phyloP scores from a whole-genome alignment of 2,797 vertebrate species.

The Remorina albescens region DNA sequence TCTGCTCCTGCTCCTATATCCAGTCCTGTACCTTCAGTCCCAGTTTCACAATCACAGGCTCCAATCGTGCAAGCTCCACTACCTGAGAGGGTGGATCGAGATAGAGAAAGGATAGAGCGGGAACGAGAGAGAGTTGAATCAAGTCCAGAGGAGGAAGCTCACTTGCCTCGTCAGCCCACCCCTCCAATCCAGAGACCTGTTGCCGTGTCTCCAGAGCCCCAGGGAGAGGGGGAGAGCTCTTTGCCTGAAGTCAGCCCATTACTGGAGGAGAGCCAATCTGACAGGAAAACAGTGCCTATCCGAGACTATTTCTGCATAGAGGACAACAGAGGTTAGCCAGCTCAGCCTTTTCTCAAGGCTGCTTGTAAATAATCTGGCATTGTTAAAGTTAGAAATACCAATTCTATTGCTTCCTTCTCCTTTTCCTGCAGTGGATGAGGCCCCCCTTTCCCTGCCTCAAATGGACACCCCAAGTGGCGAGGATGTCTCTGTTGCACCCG shows the following conservation, averaged over 20 bases:
- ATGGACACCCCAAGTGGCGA: constrained; percentile 79
- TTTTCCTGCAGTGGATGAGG: constrained; percentile 78
- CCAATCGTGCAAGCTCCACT: constrained; percentile 46
- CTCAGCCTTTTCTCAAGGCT: not conserved
- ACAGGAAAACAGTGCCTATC: constrained; percentile 71
- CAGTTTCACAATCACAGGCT: constrained; percentile 60
- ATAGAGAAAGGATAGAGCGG: constrained; percentile 55
- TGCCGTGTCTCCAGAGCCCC: constrained; percentile 60
- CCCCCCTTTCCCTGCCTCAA: constrained; percentile 76
- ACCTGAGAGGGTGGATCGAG: constrained; percentile 55
- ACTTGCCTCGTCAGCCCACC: constrained; percentile 74
- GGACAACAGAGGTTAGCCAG: constrained; percentile 80
- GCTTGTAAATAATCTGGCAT: not conserved
- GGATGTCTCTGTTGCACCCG: constrained; percentile 75
- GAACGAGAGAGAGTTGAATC: constrained; percentile 70
- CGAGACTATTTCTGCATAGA: constrained; percentile 84
- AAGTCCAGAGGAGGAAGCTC: constrained; percentile 73
- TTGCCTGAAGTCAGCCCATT: constrained; percentile 63
- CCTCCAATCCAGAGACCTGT: constrained; percentile 75
- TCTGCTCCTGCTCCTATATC: constrained; percentile 48
- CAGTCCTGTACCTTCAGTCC: constrained; percentile 60
- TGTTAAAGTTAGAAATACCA: not conserved
- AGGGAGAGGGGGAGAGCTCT: constrained; percentile 55
- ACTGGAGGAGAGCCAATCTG: constrained; percentile 76
- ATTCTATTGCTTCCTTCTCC: not conserved